Percentiles rank a stretch among this genome's conserved stretches.
These are phyloP conservation scores for Hoplodrina ambigua DNA, from an alignment of 2,888 invertebrate species.

Conservation along the genomic window DNA sequence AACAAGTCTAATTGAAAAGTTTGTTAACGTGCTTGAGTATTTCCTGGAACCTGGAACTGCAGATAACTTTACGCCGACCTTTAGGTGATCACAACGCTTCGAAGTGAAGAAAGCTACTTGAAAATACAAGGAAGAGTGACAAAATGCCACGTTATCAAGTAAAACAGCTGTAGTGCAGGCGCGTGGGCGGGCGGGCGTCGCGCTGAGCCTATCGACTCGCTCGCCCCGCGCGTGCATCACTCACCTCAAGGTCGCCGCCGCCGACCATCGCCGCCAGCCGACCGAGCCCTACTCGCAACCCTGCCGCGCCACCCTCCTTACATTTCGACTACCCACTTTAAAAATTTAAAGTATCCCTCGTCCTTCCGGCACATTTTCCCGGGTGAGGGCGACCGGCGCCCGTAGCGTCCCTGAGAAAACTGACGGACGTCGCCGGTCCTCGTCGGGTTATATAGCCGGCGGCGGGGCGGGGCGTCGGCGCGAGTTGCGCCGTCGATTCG, in stretches of 20 bases:
- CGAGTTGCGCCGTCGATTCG: slow-evolving; percentile 90
- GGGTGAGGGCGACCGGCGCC: slow-evolving; percentile 80
- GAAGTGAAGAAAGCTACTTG: slow-evolving; percentile 51
- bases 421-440: slow-evolving; percentile 84
- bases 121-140: slow-evolving; percentile 62
- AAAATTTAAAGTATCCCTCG: slow-evolving; percentile 82
- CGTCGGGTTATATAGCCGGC: slow-evolving; percentile 82
- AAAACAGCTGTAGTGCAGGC: slow-evolving; percentile 88
- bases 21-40: slow-evolving; percentile 45
- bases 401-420: slow-evolving; percentile 85
- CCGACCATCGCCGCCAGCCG: slow-evolving; percentile 65
- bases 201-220: slow-evolving; percentile 79
- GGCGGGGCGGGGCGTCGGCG: slow-evolving; percentile 86
- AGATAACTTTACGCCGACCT: slow-evolving; percentile 26
- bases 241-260: slow-evolving; percentile 86
- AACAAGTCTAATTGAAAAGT: slow-evolving; percentile 59
- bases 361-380: slow-evolving; percentile 80
- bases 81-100: slow-evolving; percentile 8
- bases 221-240: slow-evolving; percentile 79
- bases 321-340: slow-evolving; percentile 76
- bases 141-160: slow-evolving; percentile 79
- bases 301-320: slow-evolving; percentile 72
- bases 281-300: slow-evolving; percentile 79
- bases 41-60: slow-evolving; percentile 40
- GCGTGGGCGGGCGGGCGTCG: slow-evolving; percentile 80